Evolutionary conservation across 1,140 invertebrate genomes (phyloP), one percentile per base, ranked within the genome.

Genomic region (Grapholita molesta): DNA sequence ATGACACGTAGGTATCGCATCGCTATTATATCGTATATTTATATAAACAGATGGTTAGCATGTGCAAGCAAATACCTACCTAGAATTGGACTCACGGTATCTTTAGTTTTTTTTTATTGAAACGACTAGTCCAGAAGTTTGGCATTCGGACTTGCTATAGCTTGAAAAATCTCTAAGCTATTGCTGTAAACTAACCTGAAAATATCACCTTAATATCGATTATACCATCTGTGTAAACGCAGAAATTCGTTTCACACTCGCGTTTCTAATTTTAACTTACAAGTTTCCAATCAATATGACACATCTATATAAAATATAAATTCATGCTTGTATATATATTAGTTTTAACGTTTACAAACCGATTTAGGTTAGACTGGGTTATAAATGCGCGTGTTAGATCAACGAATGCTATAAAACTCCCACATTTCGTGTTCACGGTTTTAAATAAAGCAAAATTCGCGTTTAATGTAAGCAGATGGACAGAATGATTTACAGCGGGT

Each of bases 381-480:
- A 23, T 57, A n/a, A 24, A 25, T 61, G 24, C 18, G 55, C 25
- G 55, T 55, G 64, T 48, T 42, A 64, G 66, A 64, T 68, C 65
- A 64, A 61, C 42, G 24, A 57, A 65, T 21, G 70, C 68, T 24
- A 73, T 77, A 74, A 79, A 79, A 77, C 72, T 73, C 42, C 55
- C 66, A 72, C 69, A 69, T 71, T 76, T 64, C 67, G 69, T 57
- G 70, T 74, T 71, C 70, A 68, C 64, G 66, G 71, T 70, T 74
- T 68, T 69, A 74, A 78, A 78, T 75, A 77, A 68, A 64, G 68
- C 74, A 61, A 79, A 75, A 74, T 80, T 74, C 67, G 71, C 57
- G 68, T 80, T 79, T 73, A 75, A 75, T 81, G 71, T 71, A 76
- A 75, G 73, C 80, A 82, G 80, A 84, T 78, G 77, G 70, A 79